Evolutionary conservation across 2,888 invertebrate species (phyloP).

Genomic region (Folsomia candida): DNA sequence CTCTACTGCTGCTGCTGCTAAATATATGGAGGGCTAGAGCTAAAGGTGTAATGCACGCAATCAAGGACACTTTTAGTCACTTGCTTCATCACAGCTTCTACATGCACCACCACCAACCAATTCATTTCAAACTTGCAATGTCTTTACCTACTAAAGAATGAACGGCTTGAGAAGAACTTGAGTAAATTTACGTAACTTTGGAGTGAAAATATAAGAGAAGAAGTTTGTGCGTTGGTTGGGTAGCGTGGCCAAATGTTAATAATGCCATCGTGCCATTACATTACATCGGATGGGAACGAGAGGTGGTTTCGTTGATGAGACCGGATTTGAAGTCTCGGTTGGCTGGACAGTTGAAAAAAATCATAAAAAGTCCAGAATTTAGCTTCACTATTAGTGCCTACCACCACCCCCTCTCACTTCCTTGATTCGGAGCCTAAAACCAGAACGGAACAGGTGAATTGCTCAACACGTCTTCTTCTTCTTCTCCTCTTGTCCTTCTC

Average conservation of each 20-base stretch:
- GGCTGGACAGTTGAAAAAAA: neutral
- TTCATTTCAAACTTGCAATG: neutral
- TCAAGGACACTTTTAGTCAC: constrained; percentile 47
- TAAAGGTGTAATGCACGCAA: constrained; percentile 50
- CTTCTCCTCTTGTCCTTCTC: too few relatives aligned
- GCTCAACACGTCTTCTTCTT: neutral
- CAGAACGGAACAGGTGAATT: neutral
- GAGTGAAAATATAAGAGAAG: too few relatives aligned
- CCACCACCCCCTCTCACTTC: neutral
- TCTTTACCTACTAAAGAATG: neutral
- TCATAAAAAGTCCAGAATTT: neutral
- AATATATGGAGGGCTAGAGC: too few relatives aligned
- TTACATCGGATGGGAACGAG: neutral
- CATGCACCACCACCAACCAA: neutral
- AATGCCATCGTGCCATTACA: neutral
- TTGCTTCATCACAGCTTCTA: neutral
- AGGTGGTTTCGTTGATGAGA: neutral
- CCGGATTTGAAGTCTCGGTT: constrained; percentile 4
- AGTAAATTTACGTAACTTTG: constrained; percentile 2
- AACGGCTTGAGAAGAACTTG: neutral
- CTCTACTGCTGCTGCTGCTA: too few relatives aligned
- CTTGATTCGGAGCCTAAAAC: neutral
- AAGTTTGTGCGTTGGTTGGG: neutral
- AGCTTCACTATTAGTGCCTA: neutral
- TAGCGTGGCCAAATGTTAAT: constrained; percentile 1